Evolutionary conservation across 2,888 invertebrate species (phyloP).

Genomic region (Polia nebulosa): DNA sequence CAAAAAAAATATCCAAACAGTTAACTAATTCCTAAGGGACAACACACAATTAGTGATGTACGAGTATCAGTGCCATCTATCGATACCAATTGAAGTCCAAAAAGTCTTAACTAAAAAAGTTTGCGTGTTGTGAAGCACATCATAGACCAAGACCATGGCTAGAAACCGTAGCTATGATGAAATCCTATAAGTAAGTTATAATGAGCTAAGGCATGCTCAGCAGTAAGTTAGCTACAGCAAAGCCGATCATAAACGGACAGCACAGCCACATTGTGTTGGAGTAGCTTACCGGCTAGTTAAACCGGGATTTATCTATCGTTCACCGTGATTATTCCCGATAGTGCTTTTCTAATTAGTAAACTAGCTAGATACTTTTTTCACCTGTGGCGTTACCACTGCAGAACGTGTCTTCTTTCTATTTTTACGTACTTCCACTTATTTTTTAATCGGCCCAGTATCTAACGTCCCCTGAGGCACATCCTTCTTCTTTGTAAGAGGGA

Average conservation of each 20-base stretch:
- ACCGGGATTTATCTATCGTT: neutral
- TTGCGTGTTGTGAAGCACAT: no score
- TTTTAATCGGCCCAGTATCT: no score
- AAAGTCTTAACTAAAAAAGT: no score
- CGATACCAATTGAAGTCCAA: neutral
- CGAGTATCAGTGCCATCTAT: neutral
- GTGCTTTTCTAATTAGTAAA: neutral
- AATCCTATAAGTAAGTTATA: neutral
- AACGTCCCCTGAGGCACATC: no score
- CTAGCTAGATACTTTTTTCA: neutral
- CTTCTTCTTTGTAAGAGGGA: no score
- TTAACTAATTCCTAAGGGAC: conserved; percentile 56
- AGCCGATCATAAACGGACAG: neutral
- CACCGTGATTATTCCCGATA: no score
- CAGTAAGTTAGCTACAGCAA: no score
- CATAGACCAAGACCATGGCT: no score
- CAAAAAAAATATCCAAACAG: conserved; percentile 61
- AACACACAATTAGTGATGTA: conserved; percentile 41
- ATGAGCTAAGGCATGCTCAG: neutral
- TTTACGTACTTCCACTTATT: no score
- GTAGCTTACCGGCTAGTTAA: neutral
- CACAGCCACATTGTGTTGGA: neutral
- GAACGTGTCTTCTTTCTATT: neutral
- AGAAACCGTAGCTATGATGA: no score
- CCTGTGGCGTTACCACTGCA: neutral